phyloP scores from a whole-genome alignment of 2,113 vertebrate genomes.

The Zosterops hypoxanthus region DNA sequence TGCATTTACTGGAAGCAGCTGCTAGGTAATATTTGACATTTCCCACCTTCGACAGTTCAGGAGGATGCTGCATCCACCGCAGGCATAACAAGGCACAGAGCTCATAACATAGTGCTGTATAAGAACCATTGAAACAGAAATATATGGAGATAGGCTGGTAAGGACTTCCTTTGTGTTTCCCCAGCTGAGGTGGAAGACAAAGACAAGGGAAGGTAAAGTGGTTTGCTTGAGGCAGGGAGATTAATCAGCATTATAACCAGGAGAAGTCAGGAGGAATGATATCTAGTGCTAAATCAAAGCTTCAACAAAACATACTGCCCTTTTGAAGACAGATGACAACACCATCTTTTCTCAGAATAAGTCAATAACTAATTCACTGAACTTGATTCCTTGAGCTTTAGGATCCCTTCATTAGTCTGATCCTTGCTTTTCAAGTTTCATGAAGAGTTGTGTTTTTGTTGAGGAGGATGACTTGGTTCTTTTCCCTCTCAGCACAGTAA shows the following conservation, averaged over 20 bases:
- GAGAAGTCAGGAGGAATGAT: neutral
- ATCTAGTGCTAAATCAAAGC: neutral
- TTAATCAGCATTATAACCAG: neutral
- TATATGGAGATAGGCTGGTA: neutral
- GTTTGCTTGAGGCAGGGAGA: neutral
- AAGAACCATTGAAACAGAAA: neutral
- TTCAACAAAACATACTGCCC: neutral
- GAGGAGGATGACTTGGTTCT: neutral
- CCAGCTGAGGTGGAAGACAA: neutral
- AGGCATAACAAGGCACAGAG: neutral
- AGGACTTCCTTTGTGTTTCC: neutral
- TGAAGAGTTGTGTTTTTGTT: neutral
- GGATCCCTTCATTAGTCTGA: neutral
- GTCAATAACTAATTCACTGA: neutral
- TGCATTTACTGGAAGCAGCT: neutral
- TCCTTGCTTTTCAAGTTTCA: neutral
- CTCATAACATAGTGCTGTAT: rapidly evolving
- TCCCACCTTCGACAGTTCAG: neutral
- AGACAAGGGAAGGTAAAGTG: neutral
- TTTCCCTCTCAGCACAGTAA: neutral
- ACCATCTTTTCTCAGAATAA: neutral
- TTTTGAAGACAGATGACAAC: neutral
- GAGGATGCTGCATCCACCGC: neutral
- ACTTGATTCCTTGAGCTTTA: neutral
- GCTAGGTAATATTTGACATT: neutral